Conservation (phyloP, 2,113 vertebrate genomes). For the Neomonachus schauinslandi region DNA sequence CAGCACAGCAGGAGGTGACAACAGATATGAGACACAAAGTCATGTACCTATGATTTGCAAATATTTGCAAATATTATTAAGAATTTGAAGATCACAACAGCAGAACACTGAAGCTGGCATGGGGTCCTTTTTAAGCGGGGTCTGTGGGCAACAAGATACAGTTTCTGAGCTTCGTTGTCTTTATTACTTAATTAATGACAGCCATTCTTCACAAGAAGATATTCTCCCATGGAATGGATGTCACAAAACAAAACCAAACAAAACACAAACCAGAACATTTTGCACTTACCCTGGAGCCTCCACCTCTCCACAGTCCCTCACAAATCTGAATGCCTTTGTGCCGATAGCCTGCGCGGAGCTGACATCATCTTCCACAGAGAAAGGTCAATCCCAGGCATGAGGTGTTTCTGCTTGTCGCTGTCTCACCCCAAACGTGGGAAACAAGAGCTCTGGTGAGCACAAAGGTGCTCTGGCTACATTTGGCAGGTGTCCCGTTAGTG, state of each 20-base stretch:
- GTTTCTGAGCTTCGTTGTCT: not conserved
- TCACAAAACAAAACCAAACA: not conserved
- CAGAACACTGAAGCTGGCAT: not conserved
- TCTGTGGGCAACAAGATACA: rapidly evolving
- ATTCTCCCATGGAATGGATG: rapidly evolving
- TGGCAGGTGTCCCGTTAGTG: not conserved
- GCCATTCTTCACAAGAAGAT: rapidly evolving
- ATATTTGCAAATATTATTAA: not conserved
- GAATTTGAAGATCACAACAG: not conserved
- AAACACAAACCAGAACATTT: not conserved
- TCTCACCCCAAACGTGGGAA: rapidly evolving
- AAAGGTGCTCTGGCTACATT: rapidly evolving
- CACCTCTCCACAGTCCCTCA: rapidly evolving
- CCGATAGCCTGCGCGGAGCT: no score
- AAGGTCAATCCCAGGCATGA: not conserved
- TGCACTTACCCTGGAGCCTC: not conserved
- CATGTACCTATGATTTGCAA: no score
- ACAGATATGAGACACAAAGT: not conserved
- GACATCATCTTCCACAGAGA: not conserved
- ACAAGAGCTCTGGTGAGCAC: rapidly evolving
- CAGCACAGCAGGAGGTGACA: not conserved
- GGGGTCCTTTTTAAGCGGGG: not conserved
- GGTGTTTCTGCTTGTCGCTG: rapidly evolving
- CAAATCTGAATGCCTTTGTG: rapidly evolving
- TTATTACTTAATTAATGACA: not conserved